Evolutionary conservation across 2,797 vertebrate species (phyloP).

Genomic region (Gallinago nigripennis): DNA sequence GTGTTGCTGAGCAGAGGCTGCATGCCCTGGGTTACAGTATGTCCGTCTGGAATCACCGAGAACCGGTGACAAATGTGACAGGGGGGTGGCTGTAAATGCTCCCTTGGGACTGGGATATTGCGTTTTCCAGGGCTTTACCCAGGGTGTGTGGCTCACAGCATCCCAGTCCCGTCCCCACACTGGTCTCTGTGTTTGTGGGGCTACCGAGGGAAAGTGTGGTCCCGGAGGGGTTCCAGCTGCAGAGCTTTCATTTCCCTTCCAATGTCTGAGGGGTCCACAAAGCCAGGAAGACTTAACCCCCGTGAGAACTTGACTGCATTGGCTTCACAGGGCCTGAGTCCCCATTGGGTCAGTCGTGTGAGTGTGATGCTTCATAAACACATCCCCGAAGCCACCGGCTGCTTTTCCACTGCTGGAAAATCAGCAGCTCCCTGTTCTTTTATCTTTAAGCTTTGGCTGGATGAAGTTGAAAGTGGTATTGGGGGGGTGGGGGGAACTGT

Average conservation of each 20-base stretch:
- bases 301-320: rapidly evolving
- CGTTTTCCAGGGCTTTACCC: background rate
- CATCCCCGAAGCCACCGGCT: background rate
- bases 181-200: background rate
- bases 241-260: background rate
- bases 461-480: background rate
- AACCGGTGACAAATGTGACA: background rate
- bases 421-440: background rate
- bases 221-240: background rate
- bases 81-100: background rate
- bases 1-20: conserved; percentile 6
- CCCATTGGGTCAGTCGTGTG: rapidly evolving
- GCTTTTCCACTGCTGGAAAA: background rate
- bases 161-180: rapidly evolving
- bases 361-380: background rate
- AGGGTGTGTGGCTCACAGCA: background rate
- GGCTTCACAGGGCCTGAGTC: rapidly evolving
- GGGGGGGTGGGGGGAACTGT: background rate
- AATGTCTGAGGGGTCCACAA: background rate
- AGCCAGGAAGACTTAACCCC: background rate
- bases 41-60: background rate
- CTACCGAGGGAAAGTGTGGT: background rate
- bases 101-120: background rate
- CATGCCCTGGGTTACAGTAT: conserved; percentile 5
- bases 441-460: background rate